These are phyloP conservation scores for Neodiprion virginianus DNA, from an alignment of 1,140 invertebrate species.

Conservation along the genomic window DNA sequence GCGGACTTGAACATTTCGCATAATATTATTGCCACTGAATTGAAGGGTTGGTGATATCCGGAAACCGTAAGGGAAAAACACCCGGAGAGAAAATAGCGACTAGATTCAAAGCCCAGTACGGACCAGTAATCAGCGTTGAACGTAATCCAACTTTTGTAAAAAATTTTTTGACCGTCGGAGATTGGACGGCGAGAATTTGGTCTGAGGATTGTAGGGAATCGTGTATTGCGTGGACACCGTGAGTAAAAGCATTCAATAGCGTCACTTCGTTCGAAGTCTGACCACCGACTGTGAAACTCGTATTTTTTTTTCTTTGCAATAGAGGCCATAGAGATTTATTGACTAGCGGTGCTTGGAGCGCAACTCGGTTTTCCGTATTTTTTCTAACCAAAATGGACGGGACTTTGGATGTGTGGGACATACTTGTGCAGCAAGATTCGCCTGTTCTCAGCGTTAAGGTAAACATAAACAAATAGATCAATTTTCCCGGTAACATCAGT, in stretches of 20 bases:
- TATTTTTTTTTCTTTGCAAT: too few relatives aligned
- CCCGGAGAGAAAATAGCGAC: constrained; percentile 79
- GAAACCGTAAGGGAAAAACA: constrained; percentile 86
- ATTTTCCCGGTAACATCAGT: too few relatives aligned
- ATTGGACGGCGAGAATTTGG: constrained; percentile 92
- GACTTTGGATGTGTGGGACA: constrained; percentile 89
- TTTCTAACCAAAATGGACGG: constrained; percentile 88
- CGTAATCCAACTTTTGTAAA: constrained; percentile 90
- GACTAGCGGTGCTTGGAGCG: constrained; percentile 89
- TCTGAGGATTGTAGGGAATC: constrained; percentile 92
- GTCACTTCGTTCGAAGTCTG: too few relatives aligned
- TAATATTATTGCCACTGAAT: background rate
- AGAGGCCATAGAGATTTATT: constrained; percentile 70
- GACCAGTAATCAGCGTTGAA: constrained; percentile 84
- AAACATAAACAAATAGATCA: constrained; percentile 10
- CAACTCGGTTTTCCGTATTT: constrained; percentile 87
- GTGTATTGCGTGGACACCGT: constrained; percentile 90
- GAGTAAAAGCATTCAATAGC: constrained; percentile 30
- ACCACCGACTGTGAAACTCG: too few relatives aligned
- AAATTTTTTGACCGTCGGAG: constrained; percentile 91
- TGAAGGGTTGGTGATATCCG: constrained; percentile 76
- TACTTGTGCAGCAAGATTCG: constrained; percentile 85
- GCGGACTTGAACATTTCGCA: background rate
- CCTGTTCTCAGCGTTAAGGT: constrained; percentile 87
- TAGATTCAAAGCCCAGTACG: constrained; percentile 83